Evolutionary conservation across 2,113 vertebrate genomes (phyloP), one percentile per base, ranked within the genome.

Genomic region (Tychaedon coryphoeus): DNA sequence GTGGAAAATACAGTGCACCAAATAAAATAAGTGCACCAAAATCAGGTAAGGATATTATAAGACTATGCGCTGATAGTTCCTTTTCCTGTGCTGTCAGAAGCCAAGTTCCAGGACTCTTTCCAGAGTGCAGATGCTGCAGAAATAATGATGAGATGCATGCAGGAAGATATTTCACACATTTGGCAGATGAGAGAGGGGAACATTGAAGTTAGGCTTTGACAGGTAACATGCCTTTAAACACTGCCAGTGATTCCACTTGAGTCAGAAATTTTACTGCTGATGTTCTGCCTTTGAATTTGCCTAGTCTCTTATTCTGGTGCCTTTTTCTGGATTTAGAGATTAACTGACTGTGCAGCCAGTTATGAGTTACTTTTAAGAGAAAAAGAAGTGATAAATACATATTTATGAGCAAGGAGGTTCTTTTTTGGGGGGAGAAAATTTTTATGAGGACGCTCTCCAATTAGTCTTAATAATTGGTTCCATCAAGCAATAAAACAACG

Each of bases 21-120:
- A 61, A 77, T 36, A 36, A 81, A 78, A 67, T 19, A 0, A 25
- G 9, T 48, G 34, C n/a, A 61, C 43, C 7, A 20, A 51, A 76
- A 31, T 34, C 33, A 36, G 47, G 25, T 15, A 45, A 57, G 5
- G 12, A 22, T 12, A 33, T 56, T 58, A 45, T n/a, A 67, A 54
- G 53, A 34, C 6, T 20, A 14, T 0, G 0, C 16, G 18, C 13
- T 64, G 20, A 33, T 12, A 42, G 42, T 11, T 42, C 50, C 25
- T 54, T 90, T 78, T 50, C 31, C 34, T 34, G 14, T 3, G 1
- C 64, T 3, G 1, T 18, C 65, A 75, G 61, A 78, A 82, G 14
- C 26, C n/a, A 38, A 34, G 38, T 29, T 51, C 48, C 48, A 82
- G 26, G 13, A n/a, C 29, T 45, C 48, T 62, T 73, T 82, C 18